phyloP scores from a whole-genome alignment of 1,140 invertebrate genomes.

The Chrysopa pallens region DNA sequence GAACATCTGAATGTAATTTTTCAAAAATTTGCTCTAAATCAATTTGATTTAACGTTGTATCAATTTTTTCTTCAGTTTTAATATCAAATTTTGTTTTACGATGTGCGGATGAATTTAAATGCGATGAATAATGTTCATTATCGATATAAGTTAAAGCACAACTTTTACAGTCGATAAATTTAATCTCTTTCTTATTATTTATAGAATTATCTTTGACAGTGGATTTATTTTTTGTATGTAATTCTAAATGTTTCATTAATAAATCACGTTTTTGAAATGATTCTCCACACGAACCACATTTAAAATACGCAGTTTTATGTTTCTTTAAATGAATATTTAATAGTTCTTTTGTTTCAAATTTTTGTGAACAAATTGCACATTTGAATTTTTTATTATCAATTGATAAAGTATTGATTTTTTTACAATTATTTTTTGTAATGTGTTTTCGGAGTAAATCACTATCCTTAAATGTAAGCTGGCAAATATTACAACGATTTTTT shows the following conservation, averaged over 20 bases:
- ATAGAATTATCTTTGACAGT: too few relatives aligned
- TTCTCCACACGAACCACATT: neutral
- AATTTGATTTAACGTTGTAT: constrained; percentile 1
- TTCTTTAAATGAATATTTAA: neutral
- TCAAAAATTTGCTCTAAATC: constrained; percentile 23
- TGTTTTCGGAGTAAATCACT: neutral
- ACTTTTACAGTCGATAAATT: too few relatives aligned
- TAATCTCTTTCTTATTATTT: too few relatives aligned
- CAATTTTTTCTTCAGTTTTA: neutral
- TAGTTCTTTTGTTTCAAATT: neutral
- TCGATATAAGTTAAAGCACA: too few relatives aligned
- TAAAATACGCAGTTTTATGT: neutral
- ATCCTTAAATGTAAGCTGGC: neutral
- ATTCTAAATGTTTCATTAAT: neutral
- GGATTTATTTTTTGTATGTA: neutral
- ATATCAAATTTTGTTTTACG: too few relatives aligned
- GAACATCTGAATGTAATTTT: constrained; percentile 19
- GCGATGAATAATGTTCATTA: too few relatives aligned
- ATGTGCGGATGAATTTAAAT: too few relatives aligned
- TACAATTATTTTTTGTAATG: neutral
- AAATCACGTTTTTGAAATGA: neutral
- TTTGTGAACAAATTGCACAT: neutral
- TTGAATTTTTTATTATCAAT: neutral
- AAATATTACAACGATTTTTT: neutral
- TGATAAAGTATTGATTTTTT: neutral